A percentile compares a stretch with the other conserved stretches of the same genome.
Evolutionary conservation across 1,140 invertebrate species (phyloP).

Genomic region (Pygmarrhopalites habei): DNA sequence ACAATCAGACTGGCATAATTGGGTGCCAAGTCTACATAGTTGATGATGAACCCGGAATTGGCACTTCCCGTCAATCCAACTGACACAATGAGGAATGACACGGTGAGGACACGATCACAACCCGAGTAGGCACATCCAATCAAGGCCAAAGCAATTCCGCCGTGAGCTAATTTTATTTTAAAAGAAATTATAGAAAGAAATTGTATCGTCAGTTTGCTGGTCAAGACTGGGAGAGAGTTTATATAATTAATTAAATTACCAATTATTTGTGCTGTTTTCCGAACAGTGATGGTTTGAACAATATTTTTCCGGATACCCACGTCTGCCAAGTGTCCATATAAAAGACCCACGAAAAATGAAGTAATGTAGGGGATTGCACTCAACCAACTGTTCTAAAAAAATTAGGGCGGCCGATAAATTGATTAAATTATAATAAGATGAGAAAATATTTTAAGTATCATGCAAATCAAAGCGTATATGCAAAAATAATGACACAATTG

Average conservation of each 20-base stretch:
- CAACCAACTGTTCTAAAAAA: slow-evolving; percentile 54
- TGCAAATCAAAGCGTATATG: no score
- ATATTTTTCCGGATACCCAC: slow-evolving; percentile 52
- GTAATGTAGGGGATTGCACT: slow-evolving; percentile 59
- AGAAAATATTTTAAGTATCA: no score
- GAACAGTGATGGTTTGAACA: slow-evolving; percentile 59
- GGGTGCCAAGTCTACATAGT: slow-evolving; percentile 65
- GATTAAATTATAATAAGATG: no score
- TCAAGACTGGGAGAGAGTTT: neutral
- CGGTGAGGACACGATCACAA: slow-evolving; percentile 61
- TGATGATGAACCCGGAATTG: slow-evolving; percentile 46
- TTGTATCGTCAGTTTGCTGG: neutral
- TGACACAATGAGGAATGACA: slow-evolving; percentile 60
- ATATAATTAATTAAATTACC: slow-evolving; percentile 44
- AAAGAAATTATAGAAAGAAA: slow-evolving; percentile 41
- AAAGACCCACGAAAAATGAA: slow-evolving; percentile 51
- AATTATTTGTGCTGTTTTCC: slow-evolving; percentile 62
- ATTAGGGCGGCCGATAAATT: slow-evolving; percentile 52
- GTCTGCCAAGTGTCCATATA: slow-evolving; percentile 48
- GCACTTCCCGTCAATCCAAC: slow-evolving; percentile 62
- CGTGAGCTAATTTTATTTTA: slow-evolving; percentile 59
- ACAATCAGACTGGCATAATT: slow-evolving; percentile 63
- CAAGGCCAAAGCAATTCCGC: slow-evolving; percentile 65
- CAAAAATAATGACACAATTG: no score
- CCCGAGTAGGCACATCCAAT: slow-evolving; percentile 67